These are phyloP conservation scores for Nesospiza acunhae DNA, from an alignment of 2,113 vertebrate genomes.

Conservation along the genomic window DNA sequence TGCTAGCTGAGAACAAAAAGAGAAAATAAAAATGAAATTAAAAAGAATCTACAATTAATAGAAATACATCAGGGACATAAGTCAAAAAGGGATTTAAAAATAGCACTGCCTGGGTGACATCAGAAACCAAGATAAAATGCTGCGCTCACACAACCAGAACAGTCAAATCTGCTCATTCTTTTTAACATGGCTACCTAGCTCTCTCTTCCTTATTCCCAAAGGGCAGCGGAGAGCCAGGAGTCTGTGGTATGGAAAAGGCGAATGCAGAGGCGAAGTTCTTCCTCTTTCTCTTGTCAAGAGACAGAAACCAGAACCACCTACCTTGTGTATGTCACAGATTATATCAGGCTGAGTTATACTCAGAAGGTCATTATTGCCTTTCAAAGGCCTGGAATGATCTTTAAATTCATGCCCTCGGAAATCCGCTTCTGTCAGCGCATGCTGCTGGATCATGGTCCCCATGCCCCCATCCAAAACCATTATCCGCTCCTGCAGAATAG, in stretches of 20 bases:
- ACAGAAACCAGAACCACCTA: slow-evolving; percentile 48
- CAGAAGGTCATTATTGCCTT: slow-evolving; percentile 95
- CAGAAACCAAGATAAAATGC: background rate
- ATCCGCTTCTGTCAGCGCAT: slow-evolving; percentile 80
- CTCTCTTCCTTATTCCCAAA: background rate
- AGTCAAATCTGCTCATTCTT: slow-evolving; percentile 30
- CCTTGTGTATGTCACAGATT: slow-evolving; percentile 93
- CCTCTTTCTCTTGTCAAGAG: background rate
- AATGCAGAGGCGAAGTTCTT: background rate
- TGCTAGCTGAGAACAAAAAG: background rate
- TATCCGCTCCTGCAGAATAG: slow-evolving; percentile 83
- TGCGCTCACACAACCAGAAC: slow-evolving; percentile 17
- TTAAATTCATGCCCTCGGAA: slow-evolving; percentile 89
- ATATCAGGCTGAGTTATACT: slow-evolving; percentile 89
- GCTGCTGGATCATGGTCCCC: slow-evolving; percentile 97
- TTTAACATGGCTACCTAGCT: background rate
- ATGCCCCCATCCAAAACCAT: slow-evolving; percentile 96
- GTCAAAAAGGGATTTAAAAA: slow-evolving; percentile 1
- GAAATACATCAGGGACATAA: background rate
- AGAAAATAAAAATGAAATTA: background rate
- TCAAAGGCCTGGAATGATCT: slow-evolving; percentile 83
- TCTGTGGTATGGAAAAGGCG: background rate
- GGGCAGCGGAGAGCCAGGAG: background rate
- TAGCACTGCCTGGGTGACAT: background rate
- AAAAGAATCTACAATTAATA: background rate